phyloP scores from a whole-genome alignment of 1,140 invertebrate species.

The Pseudomyrmex concolor region DNA sequence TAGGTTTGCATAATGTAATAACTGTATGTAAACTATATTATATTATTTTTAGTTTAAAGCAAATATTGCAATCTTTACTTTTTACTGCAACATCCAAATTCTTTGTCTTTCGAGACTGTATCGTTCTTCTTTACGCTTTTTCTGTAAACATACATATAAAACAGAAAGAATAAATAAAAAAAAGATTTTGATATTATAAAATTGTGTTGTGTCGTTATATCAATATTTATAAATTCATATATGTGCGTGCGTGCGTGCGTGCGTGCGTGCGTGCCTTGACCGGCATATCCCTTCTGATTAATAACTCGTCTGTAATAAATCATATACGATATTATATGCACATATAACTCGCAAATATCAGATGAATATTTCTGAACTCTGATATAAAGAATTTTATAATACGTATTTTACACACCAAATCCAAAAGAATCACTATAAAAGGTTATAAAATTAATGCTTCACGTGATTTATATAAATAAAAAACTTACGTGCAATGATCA shows the following conservation, averaged over 20 bases:
- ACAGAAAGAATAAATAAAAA: no score
- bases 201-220: no score
- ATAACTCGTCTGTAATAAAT: slow-evolving; percentile 70
- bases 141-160: slow-evolving; percentile 30
- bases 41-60: neutral
- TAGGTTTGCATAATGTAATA: slow-evolving; percentile 46
- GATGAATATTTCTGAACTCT: no score
- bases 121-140: slow-evolving; percentile 64
- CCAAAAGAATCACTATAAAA: neutral
- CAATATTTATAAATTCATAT: slow-evolving; percentile 26
- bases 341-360: neutral
- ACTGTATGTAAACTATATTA: neutral
- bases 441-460: slow-evolving; percentile 8
- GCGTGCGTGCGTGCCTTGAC: slow-evolving; percentile 60
- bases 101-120: slow-evolving; percentile 63
- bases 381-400: neutral
- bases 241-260: no score
- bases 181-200: no score
- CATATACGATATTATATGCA: neutral
- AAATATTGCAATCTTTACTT: slow-evolving; percentile 65
- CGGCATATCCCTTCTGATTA: slow-evolving; percentile 72
- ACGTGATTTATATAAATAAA: neutral
- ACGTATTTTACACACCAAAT: neutral
- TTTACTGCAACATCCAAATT: slow-evolving; percentile 72
- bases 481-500: slow-evolving; percentile 74